Percentiles rank a stretch among this genome's conserved stretches.
phyloP scores from a whole-genome alignment of 2,113 vertebrate genomes.

The Xiphias gladius region DNA sequence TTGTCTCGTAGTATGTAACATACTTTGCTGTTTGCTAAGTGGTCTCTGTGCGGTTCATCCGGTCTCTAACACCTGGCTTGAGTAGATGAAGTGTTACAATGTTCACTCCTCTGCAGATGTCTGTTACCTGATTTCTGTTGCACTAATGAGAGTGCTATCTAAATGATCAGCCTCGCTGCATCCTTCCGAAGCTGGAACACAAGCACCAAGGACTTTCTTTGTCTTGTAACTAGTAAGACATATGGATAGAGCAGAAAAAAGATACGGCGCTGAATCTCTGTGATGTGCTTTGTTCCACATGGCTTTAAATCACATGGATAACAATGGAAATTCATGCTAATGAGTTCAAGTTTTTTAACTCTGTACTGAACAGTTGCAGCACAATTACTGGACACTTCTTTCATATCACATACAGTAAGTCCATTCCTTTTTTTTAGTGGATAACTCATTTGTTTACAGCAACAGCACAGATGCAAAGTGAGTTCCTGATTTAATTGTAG shows the following conservation, averaged over 20 bases:
- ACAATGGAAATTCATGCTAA: background rate
- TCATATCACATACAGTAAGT: background rate
- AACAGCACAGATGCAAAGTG: slow-evolving; percentile 30
- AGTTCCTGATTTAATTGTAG: slow-evolving; percentile 54
- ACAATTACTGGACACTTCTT: background rate
- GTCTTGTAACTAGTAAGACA: background rate
- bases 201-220: slow-evolving; percentile 26
- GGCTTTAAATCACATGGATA: slow-evolving; percentile 12
- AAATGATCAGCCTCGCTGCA: slow-evolving; percentile 41
- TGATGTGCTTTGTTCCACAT: slow-evolving; percentile 17
- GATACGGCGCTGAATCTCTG: background rate
- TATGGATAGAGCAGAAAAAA: slow-evolving; percentile 7
- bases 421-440: background rate
- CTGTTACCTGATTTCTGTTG: slow-evolving; percentile 49
- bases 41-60: slow-evolving; percentile 48
- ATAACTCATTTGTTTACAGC: slow-evolving; percentile 18
- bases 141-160: slow-evolving; percentile 42
- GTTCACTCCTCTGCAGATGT: slow-evolving; percentile 55
- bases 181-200: slow-evolving; percentile 26
- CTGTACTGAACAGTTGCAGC: background rate
- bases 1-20: slow-evolving; percentile 38
- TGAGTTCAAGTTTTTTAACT: slow-evolving; percentile 19
- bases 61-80: slow-evolving; percentile 63
- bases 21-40: slow-evolving; percentile 48
- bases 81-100: slow-evolving; percentile 46